These are phyloP conservation scores for Arion vulgaris DNA, from an alignment of 1,140 invertebrate species.

Conservation along the genomic window DNA sequence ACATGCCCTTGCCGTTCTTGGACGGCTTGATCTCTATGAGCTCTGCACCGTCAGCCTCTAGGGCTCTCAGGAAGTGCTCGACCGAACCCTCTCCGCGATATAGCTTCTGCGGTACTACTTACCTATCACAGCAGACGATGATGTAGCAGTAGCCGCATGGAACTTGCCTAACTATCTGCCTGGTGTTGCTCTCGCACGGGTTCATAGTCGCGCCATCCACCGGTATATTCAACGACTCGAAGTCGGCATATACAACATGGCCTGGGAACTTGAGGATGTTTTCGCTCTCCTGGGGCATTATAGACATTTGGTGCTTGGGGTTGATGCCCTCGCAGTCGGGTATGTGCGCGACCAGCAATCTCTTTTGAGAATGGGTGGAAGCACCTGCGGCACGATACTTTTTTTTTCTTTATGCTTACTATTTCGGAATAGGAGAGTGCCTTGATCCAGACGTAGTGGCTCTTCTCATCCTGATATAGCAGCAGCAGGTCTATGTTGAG, in stretches of 20 bases:
- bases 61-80: not conserved
- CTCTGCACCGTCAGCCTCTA: not conserved
- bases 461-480: not conserved
- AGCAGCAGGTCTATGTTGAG: not conserved
- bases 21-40: not conserved
- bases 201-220: not conserved
- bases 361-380: not conserved
- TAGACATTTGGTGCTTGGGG: not conserved
- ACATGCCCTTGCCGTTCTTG: not conserved
- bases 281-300: not conserved
- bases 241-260: not conserved
- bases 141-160: not conserved
- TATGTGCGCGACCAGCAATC: not conserved
- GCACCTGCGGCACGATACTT: not conserved
- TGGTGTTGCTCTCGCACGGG: not conserved
- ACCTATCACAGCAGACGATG: not conserved
- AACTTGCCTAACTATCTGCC: not conserved
- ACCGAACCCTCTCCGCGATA: not conserved
- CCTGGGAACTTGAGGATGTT: not conserved
- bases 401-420: not conserved
- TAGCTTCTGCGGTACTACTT: not conserved
- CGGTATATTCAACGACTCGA: not conserved
- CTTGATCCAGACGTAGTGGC: conserved; percentile 9
- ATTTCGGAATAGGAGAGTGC: not conserved
- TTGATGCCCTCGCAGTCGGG: not conserved